Evolutionary conservation across 1,140 invertebrate genomes (phyloP).

Genomic region (Calliphora vicina): DNA sequence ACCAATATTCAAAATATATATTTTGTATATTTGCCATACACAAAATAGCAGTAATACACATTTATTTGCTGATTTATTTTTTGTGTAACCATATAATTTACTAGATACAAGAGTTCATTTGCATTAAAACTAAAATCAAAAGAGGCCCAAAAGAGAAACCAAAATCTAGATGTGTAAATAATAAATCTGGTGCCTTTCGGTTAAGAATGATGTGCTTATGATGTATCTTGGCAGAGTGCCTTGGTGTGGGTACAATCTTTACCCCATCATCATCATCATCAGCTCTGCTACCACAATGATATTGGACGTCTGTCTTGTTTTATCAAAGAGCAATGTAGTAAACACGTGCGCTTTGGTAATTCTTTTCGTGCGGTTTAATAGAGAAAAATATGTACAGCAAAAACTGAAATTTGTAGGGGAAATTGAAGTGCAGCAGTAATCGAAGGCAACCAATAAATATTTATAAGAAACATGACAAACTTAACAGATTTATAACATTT

Average conservation of each 20-base stretch:
- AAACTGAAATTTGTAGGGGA: not conserved
- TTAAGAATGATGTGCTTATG: too few relatives aligned
- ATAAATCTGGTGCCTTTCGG: not conserved
- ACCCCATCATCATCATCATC: not conserved
- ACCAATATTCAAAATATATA: not conserved
- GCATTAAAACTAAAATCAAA: slow-evolving; percentile 22
- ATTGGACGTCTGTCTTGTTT: not conserved
- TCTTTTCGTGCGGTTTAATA: not conserved
- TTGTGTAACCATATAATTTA: not conserved
- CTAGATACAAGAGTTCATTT: slow-evolving; percentile 24
- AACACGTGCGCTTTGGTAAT: slow-evolving; percentile 2
- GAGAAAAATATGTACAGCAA: not conserved
- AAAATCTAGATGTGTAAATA: slow-evolving; percentile 2
- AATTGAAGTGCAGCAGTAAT: not conserved
- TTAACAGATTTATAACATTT: not conserved
- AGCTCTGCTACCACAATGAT: not conserved
- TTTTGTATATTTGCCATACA: not conserved
- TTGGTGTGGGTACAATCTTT: not conserved
- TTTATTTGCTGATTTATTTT: too few relatives aligned
- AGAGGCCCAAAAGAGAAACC: not conserved
- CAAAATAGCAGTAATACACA: not conserved
- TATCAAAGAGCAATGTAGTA: not conserved
- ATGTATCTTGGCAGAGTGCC: too few relatives aligned
- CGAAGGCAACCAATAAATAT: not conserved
- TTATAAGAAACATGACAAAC: not conserved